Base-by-base conservation (phyloP, 2,888 invertebrate species). In the Trachelus stipa region DNA sequence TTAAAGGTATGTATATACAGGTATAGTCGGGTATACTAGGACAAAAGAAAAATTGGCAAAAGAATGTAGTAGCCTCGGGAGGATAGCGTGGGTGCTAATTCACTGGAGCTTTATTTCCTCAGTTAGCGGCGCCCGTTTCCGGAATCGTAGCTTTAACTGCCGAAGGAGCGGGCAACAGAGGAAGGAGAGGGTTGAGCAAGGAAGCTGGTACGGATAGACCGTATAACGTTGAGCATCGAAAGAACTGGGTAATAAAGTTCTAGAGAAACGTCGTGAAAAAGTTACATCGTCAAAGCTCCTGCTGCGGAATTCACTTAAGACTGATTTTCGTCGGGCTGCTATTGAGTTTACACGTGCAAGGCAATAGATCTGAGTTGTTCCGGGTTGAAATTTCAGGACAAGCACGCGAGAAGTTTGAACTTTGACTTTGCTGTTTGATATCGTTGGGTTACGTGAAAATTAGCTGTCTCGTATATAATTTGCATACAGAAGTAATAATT, bases 31-130 rank as follows among this genome's bases (percentile, higher is more conserved):
- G 23, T 56, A 9, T 56, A 23, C 15, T 1, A 23, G 56, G 56
- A 56, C 9, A 23, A 56, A 56, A 56, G 23, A 56, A 56, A 56
- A 56, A 56, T 9, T 56, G 23, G 71, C 33, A 30, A 71, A 34
- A 76, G 34, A 73, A 73, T n/a, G 56, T 76, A 9, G 35, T 31
- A 15, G 69, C 23, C 30, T 30, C 35, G 71, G n/a, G 75, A 33
- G 34, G 73, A 56, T 30, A 33, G n/a, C 56, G 35, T 30, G 31
- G 40, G 78, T 68, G 78, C 79, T 84, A 84, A 84, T 84, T 81
- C 82, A 80, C 79, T 83, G 75, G 74, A 80, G 81, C 82, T 82
- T 81, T 81, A 83, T 83, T 83, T 80, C 69, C 79, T 79, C 77
- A 34, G 79, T 76, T 76, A 74, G 69, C 40, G 73, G 31, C 56